Percentiles rank a stretch among this genome's conserved stretches.
These are phyloP conservation scores for Otus sunia DNA, from an alignment of 2,113 vertebrate genomes.

Conservation along the genomic window DNA sequence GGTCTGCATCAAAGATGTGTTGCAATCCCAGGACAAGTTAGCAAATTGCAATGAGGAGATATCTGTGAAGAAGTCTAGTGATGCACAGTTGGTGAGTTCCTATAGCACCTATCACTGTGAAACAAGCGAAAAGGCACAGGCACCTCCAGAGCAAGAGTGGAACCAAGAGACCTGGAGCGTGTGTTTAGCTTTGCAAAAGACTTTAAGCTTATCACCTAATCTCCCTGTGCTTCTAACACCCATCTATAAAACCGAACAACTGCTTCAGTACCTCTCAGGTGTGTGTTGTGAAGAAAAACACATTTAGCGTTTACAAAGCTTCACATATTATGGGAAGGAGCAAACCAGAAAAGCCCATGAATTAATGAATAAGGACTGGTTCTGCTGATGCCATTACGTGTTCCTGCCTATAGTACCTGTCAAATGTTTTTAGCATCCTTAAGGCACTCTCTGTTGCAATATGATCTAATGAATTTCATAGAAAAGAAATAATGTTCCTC, in stretches of 20 bases:
- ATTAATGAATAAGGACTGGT: neutral
- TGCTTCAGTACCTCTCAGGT: neutral
- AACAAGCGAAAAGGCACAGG: neutral
- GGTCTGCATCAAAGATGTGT: neutral
- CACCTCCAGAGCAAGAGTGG: neutral
- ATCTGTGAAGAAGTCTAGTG: neutral
- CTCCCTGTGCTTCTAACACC: neutral
- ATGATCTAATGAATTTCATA: neutral
- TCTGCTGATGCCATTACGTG: neutral
- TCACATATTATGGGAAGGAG: neutral
- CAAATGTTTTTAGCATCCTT: neutral
- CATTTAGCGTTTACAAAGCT: neutral
- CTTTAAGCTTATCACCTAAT: neutral
- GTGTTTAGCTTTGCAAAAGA: neutral
- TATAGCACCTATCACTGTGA: neutral
- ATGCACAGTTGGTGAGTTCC: neutral
- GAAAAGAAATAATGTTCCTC: neutral
- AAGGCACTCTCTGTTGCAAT: neutral
- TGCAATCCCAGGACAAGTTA: neutral
- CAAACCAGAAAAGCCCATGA: neutral
- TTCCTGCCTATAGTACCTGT: neutral
- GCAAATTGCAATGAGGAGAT: neutral
- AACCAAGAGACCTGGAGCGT: neutral
- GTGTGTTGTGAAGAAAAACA: neutral
- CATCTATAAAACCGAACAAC: neutral